Evolutionary conservation across 2,113 vertebrate species (phyloP).

Genomic region (Ageneiosus marmoratus): DNA sequence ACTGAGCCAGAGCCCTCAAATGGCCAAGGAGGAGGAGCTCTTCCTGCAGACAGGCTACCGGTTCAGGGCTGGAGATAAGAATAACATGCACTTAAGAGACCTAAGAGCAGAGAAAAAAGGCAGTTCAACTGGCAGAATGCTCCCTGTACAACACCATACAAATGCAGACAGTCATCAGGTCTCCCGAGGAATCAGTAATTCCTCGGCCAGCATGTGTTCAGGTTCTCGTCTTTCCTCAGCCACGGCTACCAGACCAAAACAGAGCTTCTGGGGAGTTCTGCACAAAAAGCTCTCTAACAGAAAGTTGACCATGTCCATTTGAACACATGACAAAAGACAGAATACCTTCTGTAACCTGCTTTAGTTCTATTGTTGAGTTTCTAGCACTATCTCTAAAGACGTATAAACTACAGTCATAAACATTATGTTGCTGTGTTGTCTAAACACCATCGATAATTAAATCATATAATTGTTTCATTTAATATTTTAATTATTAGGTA

Average conservation of each 20-base stretch:
- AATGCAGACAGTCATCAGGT: slow-evolving; percentile 2
- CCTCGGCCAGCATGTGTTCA: neutral
- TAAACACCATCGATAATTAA: no score
- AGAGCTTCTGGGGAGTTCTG: slow-evolving; percentile 60
- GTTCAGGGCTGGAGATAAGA: slow-evolving; percentile 48
- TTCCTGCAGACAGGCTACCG: slow-evolving; percentile 63
- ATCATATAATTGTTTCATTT: neutral
- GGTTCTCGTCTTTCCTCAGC: slow-evolving; percentile 16
- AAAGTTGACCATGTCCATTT: slow-evolving; percentile 24
- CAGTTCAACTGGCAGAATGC: slow-evolving; percentile 37
- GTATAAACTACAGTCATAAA: neutral
- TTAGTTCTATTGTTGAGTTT: neutral
- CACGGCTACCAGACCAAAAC: slow-evolving; percentile 56
- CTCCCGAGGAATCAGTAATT: slow-evolving; percentile 20
- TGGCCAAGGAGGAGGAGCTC: slow-evolving; percentile 73
- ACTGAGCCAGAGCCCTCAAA: slow-evolving; percentile 76
- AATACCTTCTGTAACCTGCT: neutral
- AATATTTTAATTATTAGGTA: neutral
- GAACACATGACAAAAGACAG: neutral
- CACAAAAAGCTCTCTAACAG: slow-evolving; percentile 60
- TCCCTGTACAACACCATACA: neutral
- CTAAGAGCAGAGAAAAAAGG: slow-evolving; percentile 22
- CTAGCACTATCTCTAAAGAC: neutral
- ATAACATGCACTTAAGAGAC: neutral
- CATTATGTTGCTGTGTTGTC: neutral